Evolutionary conservation across 1,140 invertebrate species (phyloP), one percentile per base, ranked within the genome.

Genomic region (Sycophila sp.): DNA sequence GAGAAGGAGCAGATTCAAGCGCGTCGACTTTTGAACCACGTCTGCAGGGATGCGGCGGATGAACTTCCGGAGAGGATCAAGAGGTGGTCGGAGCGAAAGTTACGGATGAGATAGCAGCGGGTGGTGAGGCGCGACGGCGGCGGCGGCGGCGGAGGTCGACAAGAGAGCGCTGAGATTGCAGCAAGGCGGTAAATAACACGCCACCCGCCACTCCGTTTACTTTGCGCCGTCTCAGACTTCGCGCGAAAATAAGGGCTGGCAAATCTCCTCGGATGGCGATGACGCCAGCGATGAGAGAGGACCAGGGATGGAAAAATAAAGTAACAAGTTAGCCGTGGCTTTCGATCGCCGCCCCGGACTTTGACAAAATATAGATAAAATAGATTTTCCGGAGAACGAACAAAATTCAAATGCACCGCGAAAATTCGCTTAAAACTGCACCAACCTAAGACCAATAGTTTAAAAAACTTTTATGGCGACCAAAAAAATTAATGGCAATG

Each of bases 101-200:
- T 45, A 63, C 19, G 32, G 42, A 56, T 7, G 2, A 45, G 55
- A 73, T 71, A 73, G 59, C 38, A 45, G 69, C 2, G 17, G 69
- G 24, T 17, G 38, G 60, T 22, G 68, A 56, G 22, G 10, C 10
- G 38, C 32, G 59, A n/a, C 26, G 40, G 51, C 49, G 56, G 42
- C 60, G 67, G 56, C 53, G n/a, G 70, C 24, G 74, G 69, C 76
- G 78, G 76, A 75, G 77, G 79, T n/a, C 22, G 26, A 45, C 24
- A 15, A 45, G 24, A 49, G 45, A 51, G 19, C 38, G 79, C 76
- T 75, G 79, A 81, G 78, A 81, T 83, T 83, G 77, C 77, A 76
- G 74, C 75, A 77, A 77, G 77, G 74, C 77, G 75, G 79, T 82
- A 82, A 82, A 83, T 83, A 81, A 83, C 78, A 81, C 81, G 79